Evolutionary conservation across 1,140 invertebrate species (phyloP).

Genomic region (Agrypnia vestita): DNA sequence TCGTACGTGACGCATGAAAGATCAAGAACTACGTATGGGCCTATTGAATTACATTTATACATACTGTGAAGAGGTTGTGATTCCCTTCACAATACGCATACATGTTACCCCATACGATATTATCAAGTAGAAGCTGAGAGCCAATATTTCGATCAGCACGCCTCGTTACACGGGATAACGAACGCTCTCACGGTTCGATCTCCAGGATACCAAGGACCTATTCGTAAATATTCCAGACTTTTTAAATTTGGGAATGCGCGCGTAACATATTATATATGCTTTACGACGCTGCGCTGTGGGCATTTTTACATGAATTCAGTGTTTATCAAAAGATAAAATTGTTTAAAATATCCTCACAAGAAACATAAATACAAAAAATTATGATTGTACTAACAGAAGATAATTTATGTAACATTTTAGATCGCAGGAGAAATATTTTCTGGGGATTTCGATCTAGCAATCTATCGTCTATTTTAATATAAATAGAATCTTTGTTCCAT

Average conservation of each 20-base stretch:
- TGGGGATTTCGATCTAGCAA: no score
- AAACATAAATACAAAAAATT: background rate
- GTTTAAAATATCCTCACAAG: background rate
- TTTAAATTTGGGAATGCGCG: background rate
- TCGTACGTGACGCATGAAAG: no score
- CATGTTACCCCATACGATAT: background rate
- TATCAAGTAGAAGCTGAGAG: background rate
- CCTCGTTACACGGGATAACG: slow-evolving; percentile 32
- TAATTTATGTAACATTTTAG: background rate
- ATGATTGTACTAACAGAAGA: background rate
- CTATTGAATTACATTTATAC: no score
- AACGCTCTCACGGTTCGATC: slow-evolving; percentile 17
- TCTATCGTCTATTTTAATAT: no score
- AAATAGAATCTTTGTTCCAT: no score
- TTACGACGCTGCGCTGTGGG: background rate
- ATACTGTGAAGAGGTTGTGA: no score
- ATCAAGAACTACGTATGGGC: no score
- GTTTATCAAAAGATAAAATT: background rate
- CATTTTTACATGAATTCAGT: background rate
- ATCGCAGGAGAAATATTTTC: background rate
- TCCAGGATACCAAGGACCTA: background rate
- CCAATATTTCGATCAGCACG: slow-evolving; percentile 11
- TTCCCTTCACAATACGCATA: no score
- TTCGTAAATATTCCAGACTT: background rate
- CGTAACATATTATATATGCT: background rate